Percentiles rank a stretch among this genome's conserved stretches.
These are phyloP conservation scores for Caloenas nicobarica DNA, from an alignment of 2,113 vertebrate species.

Conservation along the genomic window DNA sequence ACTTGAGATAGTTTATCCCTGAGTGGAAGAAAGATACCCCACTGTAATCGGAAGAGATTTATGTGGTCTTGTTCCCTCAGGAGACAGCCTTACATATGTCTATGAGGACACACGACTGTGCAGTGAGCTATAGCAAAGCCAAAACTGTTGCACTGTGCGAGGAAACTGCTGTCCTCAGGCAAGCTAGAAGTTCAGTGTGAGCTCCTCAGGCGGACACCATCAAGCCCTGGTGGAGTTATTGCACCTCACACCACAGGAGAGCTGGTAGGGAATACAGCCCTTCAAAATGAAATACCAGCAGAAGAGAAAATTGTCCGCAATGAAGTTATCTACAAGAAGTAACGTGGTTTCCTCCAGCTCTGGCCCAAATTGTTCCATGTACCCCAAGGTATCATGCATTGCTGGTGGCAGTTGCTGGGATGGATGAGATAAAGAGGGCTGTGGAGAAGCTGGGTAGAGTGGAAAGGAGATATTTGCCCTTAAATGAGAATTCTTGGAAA, in stretches of 20 bases:
- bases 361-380: background rate
- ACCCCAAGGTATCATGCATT: background rate
- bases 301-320: background rate
- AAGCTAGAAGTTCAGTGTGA: background rate
- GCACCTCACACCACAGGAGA: background rate
- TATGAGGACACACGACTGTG: background rate
- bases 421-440: background rate
- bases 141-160: background rate
- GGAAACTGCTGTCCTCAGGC: background rate
- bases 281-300: background rate
- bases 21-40: background rate
- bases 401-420: background rate
- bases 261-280: background rate
- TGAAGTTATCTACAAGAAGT: background rate
- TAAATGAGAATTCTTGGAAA: background rate
- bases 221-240: background rate
- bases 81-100: background rate
- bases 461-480: background rate
- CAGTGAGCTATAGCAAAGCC: background rate
- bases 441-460: background rate
- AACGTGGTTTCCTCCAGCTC: background rate
- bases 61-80: background rate
- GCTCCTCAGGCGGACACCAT: background rate
- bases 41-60: background rate
- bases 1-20: background rate